Evolutionary conservation across 2,888 invertebrate genomes (phyloP), one percentile per base, ranked within the genome.

Genomic region (Dorcus hopei): DNA sequence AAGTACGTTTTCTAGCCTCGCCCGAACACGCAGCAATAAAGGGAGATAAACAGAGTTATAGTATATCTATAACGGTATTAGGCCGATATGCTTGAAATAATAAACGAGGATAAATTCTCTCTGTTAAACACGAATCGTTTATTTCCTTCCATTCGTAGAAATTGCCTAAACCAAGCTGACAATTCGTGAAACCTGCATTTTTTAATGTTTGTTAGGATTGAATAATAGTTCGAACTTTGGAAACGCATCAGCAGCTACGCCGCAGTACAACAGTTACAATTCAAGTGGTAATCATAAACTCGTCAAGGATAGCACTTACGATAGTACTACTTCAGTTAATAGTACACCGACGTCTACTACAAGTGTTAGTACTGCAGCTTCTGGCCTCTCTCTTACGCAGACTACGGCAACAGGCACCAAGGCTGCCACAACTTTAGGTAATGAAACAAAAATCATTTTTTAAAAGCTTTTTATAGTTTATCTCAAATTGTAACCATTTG

Each of bases 351-450:
- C 76, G 26, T 71, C 77, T 16, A 73, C 72, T 6, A 74, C 70
- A 49, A 73, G 72, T 61, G 68, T 72, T 40, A 67, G 76, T 55
- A 68, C 74, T 23, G 63, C 70, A 49, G 63, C 73, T 39, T 61
- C 76, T 6, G 65, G 72, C 3, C 54, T 72, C 14, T 65, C 73
- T 23, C 69, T 76, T 26, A 71, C 73, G 38, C 76, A 75, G 54
- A 75, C 77, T 14, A 75, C 75, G 49, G 65, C 73, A 38, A 70
- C 76, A 33, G 74, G 72, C 38, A 77, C 76, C 49, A 80, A 80
- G 71, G 74, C 78, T 5, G 76, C 77, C n/a, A 77, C 80, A 11
- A 76, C 80, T 9, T 66, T 80, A 73, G 72, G 79, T 80, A 71
- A 19, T 19, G 19, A 19, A 19, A 19, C 19, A 19, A 19, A 74